phyloP scores from a whole-genome alignment of 1,140 invertebrate species.

The Drosophila ogumai region DNA sequence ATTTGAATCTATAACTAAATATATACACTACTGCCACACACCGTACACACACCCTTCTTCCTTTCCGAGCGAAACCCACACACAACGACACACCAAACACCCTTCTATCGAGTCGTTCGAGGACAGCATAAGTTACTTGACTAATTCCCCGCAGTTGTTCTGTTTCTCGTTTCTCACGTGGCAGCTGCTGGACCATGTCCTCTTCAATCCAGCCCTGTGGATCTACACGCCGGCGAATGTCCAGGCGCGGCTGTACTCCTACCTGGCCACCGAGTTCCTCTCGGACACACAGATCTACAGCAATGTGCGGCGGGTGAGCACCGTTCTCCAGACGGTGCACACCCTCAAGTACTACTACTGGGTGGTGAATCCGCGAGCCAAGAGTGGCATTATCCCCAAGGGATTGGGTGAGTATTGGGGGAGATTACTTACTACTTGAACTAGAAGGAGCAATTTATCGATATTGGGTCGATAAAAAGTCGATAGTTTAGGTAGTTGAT shows the following conservation, averaged over 20 bases:
- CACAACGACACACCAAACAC: conserved; percentile 11
- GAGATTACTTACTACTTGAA: neutral
- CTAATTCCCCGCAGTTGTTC: conserved; percentile 88
- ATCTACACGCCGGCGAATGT: conserved; percentile 98
- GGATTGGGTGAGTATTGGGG: conserved; percentile 91
- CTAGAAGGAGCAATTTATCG: neutral
- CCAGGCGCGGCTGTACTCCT: conserved; percentile 98
- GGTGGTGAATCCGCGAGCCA: conserved; percentile 97
- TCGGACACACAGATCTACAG: conserved; percentile 99
- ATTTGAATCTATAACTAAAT: conserved; percentile 18
- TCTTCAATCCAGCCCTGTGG: conserved; percentile 99
- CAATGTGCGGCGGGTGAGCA: conserved; percentile 97
- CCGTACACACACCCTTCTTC: conserved; percentile 29
- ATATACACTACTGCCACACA: neutral
- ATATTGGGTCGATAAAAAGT: neutral
- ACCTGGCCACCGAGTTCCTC: conserved; percentile 98
- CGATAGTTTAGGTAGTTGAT: neutral
- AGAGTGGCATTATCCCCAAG: conserved; percentile 97
- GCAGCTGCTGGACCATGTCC: conserved; percentile 98
- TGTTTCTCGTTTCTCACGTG: conserved; percentile 92
- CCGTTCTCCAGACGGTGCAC: conserved; percentile 98
- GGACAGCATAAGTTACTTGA: conserved; percentile 83
- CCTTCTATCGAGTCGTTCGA: conserved; percentile 41
- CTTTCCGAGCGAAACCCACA: conserved; percentile 24
- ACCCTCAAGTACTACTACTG: conserved; percentile 99